Percentiles rank a stretch among this genome's conserved stretches.
These are phyloP conservation scores for Eugnorisma glareosa DNA, from an alignment of 2,888 invertebrate genomes.

Conservation along the genomic window DNA sequence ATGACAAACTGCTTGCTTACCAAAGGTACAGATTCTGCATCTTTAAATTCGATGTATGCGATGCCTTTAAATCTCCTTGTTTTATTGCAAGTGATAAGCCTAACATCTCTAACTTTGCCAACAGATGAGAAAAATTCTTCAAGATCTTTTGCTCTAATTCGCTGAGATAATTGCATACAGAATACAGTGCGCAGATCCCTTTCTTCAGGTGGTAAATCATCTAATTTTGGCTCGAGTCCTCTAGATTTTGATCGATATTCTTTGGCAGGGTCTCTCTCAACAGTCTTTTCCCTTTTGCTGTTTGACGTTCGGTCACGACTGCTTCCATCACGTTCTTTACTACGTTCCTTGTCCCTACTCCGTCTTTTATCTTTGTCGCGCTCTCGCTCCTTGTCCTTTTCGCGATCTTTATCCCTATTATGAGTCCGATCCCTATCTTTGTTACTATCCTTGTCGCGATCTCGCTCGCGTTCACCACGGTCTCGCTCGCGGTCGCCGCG, in stretches of 20 bases:
- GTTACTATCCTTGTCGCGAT: conserved; percentile 71
- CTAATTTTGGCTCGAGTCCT: conserved; percentile 91
- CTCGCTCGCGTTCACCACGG: conserved; percentile 68
- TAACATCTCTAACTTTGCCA: conserved; percentile 99
- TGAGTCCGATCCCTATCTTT: conserved; percentile 68
- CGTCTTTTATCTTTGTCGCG: conserved; percentile 76
- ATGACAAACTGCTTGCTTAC: conserved; percentile 87
- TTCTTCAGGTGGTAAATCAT: conserved; percentile 98
- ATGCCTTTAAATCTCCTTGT: conserved; percentile 99
- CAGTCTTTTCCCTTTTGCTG: conserved; percentile 80
- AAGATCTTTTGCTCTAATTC: conserved; percentile 97
- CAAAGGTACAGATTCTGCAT: conserved; percentile 98
- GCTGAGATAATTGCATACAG: conserved; percentile 99
- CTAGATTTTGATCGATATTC: conserved; percentile 87
- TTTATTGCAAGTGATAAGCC: conserved; percentile 99
- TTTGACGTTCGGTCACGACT: conserved; percentile 75
- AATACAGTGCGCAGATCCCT: conserved; percentile 99
- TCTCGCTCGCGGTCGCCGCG: conserved; percentile 79
- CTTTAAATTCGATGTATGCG: conserved; percentile 99
- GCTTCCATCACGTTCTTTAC: conserved; percentile 82
- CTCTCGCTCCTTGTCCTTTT: conserved; percentile 77
- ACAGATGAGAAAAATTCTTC: conserved; percentile 99
- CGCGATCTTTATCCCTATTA: conserved; percentile 83
- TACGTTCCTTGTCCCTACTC: conserved; percentile 77
- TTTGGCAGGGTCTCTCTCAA: conserved; percentile 79